Evolutionary conservation across 1,140 invertebrate genomes (phyloP).

Genomic region (Samia ricini): DNA sequence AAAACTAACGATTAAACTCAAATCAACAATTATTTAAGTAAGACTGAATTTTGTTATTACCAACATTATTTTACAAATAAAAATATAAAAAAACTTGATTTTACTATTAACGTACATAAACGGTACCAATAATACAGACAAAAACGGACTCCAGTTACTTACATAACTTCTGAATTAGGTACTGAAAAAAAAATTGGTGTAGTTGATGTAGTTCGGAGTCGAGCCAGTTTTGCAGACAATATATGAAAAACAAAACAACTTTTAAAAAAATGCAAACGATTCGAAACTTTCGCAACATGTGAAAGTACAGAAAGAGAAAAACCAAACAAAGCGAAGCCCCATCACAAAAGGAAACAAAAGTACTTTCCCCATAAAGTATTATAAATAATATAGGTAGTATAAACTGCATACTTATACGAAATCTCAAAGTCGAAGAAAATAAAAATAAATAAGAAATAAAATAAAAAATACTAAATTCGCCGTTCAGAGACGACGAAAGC

Average conservation of each 20-base stretch:
- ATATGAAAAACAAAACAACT: neutral
- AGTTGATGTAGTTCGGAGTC: neutral
- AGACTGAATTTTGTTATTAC: too few species aligned
- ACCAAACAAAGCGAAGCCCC: neutral
- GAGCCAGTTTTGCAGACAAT: neutral
- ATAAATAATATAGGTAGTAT: conserved; percentile 1
- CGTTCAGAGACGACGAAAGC: neutral
- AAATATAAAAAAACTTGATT: too few species aligned
- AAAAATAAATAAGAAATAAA: too few species aligned
- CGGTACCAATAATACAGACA: too few species aligned
- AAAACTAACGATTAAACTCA: too few species aligned
- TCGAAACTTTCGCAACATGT: conserved; percentile 4
- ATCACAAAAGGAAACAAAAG: conserved; percentile 2
- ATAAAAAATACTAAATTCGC: neutral
- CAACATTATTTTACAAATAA: too few species aligned
- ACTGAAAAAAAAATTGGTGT: too few species aligned
- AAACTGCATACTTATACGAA: conserved; percentile 4
- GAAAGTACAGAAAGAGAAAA: conserved; percentile 1
- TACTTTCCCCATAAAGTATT: conserved; percentile 1
- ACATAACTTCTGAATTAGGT: too few species aligned
- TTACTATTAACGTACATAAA: too few species aligned
- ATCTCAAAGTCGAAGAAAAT: neutral
- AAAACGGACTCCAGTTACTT: too few species aligned
- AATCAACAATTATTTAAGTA: too few species aligned
- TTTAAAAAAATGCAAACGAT: neutral